phyloP scores from a whole-genome alignment of 2,113 vertebrate species.

The Hippocampus guttulatus region DNA sequence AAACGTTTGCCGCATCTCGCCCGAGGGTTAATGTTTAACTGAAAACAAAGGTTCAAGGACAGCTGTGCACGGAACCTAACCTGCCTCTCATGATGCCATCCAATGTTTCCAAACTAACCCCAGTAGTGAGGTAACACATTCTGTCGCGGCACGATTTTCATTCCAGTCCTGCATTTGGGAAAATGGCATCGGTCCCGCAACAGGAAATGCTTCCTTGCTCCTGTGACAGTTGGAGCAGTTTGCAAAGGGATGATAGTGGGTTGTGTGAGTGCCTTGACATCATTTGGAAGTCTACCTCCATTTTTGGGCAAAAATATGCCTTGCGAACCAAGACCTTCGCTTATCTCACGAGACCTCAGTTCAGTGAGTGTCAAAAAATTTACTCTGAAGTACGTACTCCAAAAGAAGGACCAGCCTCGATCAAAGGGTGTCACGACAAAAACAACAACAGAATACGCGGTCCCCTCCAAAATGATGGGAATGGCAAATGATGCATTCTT shows the following conservation, averaged over 20 bases:
- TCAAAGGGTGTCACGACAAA: neutral
- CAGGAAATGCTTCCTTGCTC: neutral
- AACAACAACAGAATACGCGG: neutral
- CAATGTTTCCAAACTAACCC: neutral
- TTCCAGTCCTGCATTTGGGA: neutral
- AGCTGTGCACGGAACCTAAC: conserved; percentile 24
- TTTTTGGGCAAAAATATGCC: no score
- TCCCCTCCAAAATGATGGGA: no score
- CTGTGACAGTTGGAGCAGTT: no score
- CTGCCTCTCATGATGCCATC: neutral
- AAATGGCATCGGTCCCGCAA: neutral
- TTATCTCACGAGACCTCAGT: neutral
- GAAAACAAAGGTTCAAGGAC: conserved; percentile 55
- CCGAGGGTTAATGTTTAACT: conserved; percentile 57
- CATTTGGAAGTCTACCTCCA: no score
- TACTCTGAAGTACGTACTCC: neutral
- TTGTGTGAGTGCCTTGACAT: no score
- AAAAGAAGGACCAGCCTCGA: neutral
- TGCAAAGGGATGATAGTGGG: no score
- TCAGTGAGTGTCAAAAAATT: neutral
- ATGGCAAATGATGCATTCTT: no score
- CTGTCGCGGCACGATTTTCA: neutral
- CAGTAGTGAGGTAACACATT: neutral
- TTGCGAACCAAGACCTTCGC: no score
- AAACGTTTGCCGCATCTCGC: conserved; percentile 39